Evolutionary conservation across 1,140 invertebrate genomes (phyloP), one percentile per base, ranked within the genome.

Genomic region (Cecropterus lyciades): DNA sequence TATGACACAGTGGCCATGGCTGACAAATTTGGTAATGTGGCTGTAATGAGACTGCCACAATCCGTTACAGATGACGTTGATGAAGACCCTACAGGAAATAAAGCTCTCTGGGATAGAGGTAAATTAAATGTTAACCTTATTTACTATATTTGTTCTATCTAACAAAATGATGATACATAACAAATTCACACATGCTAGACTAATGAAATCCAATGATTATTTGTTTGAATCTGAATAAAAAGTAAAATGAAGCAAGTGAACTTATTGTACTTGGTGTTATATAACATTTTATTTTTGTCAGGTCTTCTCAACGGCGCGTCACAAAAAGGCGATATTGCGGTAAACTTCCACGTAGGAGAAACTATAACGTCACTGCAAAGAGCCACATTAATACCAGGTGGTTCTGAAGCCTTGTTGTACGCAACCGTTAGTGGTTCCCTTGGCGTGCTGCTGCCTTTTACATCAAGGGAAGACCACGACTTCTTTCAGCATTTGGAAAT

Each of bases 401-500:
- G 99, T 9, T 98, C 97, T 6, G 99, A 99, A 87, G 98, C 97
- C 3, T 91, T 99, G 0, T 95, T 99, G 0, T 99, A 99, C 80
- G 97, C 98, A 0, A 99, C 99, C 0, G 81, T 99, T 0, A 98
- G 97, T 69, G 99, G 99, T 9, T 96, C 97, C 5, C 96, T 99
- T 0, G 99, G 99, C 1, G 98, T 99, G 37, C 93, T 99, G 3
- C 97, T 99, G 9, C 98, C 99, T 0, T 99, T 99, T 77, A 99
- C 98, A 0, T 99, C 98, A 24, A 96, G 99, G 80, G 99, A 99
- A 93, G 99, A 99, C 89, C 98, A 99, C 76, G 99, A 99, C 84
- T 99, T 99, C 83, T 99, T 99, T 93, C 99, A 99, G 89, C 98
- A 99, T 93, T 92, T 99, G 55, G 99, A 99, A 89, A 99, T 99